These are phyloP conservation scores for Paracyclopina nana DNA, from an alignment of 1,140 invertebrate genomes.

Conservation along the genomic window DNA sequence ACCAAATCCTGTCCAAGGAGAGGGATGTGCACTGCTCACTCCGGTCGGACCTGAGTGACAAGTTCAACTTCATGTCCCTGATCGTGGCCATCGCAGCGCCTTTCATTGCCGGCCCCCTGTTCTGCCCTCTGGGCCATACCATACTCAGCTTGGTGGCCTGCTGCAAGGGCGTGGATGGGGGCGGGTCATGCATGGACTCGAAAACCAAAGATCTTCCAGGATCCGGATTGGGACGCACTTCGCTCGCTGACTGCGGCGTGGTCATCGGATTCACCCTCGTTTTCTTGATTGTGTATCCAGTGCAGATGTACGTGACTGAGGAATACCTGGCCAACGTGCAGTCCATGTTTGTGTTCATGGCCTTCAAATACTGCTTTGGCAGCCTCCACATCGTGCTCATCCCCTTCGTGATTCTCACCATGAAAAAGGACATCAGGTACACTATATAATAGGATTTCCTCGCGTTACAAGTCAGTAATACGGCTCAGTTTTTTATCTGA, in stretches of 20 bases:
- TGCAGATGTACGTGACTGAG: constrained; percentile 5
- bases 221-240: not conserved
- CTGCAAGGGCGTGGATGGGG: not conserved
- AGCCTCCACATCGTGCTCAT: constrained; percentile 7
- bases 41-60: not conserved
- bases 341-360: constrained; percentile 7
- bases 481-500: no score
- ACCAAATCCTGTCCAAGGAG: constrained; percentile 10
- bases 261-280: not conserved
- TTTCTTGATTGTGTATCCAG: constrained; percentile 5
- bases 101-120: not conserved
- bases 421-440: not conserved
- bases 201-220: no score
- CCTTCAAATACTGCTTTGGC: constrained; percentile 11
- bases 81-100: constrained; percentile 2
- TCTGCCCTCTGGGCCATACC: constrained; percentile 3
- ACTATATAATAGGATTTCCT: no score
- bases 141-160: not conserved
- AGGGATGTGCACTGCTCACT: not conserved
- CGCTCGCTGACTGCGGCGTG: not conserved
- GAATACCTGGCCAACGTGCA: constrained; percentile 1
- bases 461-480: no score
- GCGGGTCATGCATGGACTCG: not conserved
- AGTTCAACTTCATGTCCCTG: constrained; percentile 6
- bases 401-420: constrained; percentile 1